Evolutionary conservation across 2,113 vertebrate species (phyloP).

Genomic region (Chloropsis hardwickii): DNA sequence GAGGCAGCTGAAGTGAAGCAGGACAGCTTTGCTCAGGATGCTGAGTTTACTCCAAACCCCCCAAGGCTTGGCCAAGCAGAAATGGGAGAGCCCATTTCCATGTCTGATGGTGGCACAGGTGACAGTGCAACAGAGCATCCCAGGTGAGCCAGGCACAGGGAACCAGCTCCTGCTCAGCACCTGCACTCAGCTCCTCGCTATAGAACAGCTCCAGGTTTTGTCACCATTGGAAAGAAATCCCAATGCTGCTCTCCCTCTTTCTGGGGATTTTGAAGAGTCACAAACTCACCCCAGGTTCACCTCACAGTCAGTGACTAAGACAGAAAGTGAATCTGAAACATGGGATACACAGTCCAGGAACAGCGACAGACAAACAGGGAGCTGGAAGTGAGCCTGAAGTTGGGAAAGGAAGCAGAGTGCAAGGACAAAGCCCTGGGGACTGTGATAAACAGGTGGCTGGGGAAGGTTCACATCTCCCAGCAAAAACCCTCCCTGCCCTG

Average conservation of each 20-base stretch:
- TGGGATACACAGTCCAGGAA: neutral
- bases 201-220: neutral
- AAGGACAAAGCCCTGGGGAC: neutral
- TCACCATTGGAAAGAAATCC: neutral
- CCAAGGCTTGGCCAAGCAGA: neutral
- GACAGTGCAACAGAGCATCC: neutral
- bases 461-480: neutral
- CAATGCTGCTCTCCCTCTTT: neutral
- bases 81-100: neutral
- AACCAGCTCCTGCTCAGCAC: neutral
- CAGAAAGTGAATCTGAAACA: neutral
- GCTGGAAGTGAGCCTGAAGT: neutral
- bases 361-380: neutral
- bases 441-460: neutral
- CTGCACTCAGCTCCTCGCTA: neutral
- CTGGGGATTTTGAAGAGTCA: neutral
- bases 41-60: neutral
- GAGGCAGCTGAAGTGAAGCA: neutral
- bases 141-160: neutral
- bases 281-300: neutral
- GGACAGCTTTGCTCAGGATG: neutral
- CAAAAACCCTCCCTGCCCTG: neutral
- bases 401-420: neutral
- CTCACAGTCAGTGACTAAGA: neutral
- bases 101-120: rapidly evolving